Evolutionary conservation across 1,140 invertebrate species (phyloP).

Genomic region (Phenacoccus solenopsis): DNA sequence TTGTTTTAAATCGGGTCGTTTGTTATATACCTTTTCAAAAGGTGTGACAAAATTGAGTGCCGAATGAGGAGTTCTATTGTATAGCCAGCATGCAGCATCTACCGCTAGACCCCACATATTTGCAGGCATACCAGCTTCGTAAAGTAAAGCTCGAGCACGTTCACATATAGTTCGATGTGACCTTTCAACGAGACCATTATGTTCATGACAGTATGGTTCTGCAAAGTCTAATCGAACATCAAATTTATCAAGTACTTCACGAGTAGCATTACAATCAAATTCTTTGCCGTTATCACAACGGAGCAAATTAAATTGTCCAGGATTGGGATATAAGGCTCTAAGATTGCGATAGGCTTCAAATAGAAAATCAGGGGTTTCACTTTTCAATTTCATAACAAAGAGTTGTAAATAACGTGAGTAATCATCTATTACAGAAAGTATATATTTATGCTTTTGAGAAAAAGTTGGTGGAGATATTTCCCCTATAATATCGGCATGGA

Average conservation of each 20-base stretch:
- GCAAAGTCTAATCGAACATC: conserved; percentile 9
- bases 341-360: not conserved
- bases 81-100: not conserved
- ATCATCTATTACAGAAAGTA: not conserved
- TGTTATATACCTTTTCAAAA: conserved; percentile 29
- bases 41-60: conserved; percentile 23
- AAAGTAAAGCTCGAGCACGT: conserved; percentile 30
- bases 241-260: not conserved
- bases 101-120: conserved; percentile 30
- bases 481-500: not conserved
- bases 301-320: not conserved
- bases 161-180: conserved; percentile 32
- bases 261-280: not conserved
- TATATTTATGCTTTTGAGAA: not conserved
- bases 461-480: not conserved
- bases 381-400: not conserved
- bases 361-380: not conserved
- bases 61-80: conserved; percentile 17
- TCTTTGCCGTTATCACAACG: conserved; percentile 8
- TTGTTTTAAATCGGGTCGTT: conserved; percentile 27
- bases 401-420: not conserved
- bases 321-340: not conserved
- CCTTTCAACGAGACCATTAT: conserved; percentile 32
- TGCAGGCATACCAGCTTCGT: conserved; percentile 29
- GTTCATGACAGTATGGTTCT: conserved; percentile 25